A percentile compares a stretch with the other conserved stretches of the same genome.
Evolutionary conservation across 2,113 vertebrate genomes (phyloP).

Genomic region (Eubucco bourcierii): DNA sequence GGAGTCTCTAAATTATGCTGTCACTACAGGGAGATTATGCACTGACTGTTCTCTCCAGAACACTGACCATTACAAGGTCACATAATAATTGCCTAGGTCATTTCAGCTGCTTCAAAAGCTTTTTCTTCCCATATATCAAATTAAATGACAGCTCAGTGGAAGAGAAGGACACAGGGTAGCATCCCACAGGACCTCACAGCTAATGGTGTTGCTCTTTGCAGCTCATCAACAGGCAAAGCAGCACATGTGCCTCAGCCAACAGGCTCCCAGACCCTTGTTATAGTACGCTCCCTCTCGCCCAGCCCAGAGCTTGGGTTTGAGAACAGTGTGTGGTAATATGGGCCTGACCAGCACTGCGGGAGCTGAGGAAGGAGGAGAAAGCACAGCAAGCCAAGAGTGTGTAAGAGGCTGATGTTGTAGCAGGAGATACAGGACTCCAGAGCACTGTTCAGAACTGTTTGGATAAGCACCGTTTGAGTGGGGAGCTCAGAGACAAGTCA

Average conservation of each 20-base stretch:
- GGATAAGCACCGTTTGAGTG: neutral
- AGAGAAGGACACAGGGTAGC: neutral
- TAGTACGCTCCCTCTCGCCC: accelerated
- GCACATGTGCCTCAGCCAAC: neutral
- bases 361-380: neutral
- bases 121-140: neutral
- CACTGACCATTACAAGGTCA: neutral
- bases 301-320: no score
- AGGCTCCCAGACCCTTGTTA: no score
- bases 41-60: neutral
- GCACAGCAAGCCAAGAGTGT: accelerated
- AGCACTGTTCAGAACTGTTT: neutral
- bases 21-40: neutral
- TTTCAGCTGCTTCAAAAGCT: neutral
- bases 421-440: neutral
- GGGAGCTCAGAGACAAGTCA: neutral
- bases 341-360: neutral
- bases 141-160: neutral
- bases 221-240: neutral
- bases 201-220: neutral
- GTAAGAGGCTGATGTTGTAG: neutral
- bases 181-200: neutral
- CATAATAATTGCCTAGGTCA: neutral
- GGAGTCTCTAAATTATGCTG: neutral
- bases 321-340: accelerated